These are phyloP conservation scores for Dolomedes plantarius DNA, from an alignment of 2,888 invertebrate genomes.

Conservation along the genomic window DNA sequence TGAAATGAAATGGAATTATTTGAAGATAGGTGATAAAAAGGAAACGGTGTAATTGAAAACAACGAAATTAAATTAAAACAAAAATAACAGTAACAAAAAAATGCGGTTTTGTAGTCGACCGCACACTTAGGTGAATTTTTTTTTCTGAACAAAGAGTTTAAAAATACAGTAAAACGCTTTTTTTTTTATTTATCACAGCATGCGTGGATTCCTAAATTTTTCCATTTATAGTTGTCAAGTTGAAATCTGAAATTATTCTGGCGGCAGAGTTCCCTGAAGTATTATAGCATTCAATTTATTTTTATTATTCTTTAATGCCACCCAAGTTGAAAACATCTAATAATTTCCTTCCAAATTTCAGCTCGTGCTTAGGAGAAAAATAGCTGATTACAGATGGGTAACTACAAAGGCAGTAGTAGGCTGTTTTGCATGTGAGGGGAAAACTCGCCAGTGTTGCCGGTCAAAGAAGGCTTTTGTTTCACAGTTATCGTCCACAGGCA, in stretches of 20 bases:
- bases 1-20: no score
- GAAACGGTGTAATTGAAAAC: no score
- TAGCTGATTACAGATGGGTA: not conserved
- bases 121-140: no score
- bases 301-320: slow-evolving; percentile 14
- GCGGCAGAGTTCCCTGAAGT: no score
- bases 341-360: slow-evolving; percentile 17
- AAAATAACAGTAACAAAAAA: no score
- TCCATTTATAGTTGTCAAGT: no score
- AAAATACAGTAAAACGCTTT: no score
- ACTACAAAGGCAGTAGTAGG: not conserved
- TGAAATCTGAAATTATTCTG: no score
- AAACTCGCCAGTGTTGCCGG: not conserved
- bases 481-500: not conserved
- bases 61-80: no score
- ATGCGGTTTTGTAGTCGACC: no score
- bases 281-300: not conserved
- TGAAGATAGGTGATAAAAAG: no score
- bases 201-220: not conserved
- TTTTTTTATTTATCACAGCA: not conserved
- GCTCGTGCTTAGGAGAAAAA: not conserved
- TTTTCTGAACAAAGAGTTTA: no score
- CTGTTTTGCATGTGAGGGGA: not conserved
- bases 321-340: slow-evolving; percentile 42
- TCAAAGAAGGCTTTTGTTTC: not conserved